Evolutionary conservation across 2,797 vertebrate genomes (phyloP), one percentile per base, ranked within the genome.

Genomic region (Lepidocolaptes lacrymiger): DNA sequence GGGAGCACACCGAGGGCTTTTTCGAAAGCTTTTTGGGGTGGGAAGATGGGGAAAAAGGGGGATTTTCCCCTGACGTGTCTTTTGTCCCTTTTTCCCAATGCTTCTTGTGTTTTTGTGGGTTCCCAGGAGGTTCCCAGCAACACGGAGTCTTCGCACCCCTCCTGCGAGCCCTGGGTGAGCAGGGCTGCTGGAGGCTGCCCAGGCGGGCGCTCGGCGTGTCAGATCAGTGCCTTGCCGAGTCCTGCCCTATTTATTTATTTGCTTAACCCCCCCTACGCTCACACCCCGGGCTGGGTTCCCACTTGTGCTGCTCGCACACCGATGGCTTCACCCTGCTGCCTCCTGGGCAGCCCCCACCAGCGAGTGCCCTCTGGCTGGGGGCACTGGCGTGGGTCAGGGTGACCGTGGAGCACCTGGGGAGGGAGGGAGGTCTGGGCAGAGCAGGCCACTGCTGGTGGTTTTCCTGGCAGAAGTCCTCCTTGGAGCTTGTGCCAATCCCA

Each of bases 181-280:
- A 13, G 85, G 71, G 56, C 78, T 0, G 32, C 62, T 88, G 69
- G 75, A 82, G 89, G 88, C 75, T 82, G 86, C 93, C 79, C 93
- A 52, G 4, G 71, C 6, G 28, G 85, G 78, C 0, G 14, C 90
- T 90, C 1, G 1, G 59, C 18, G 3, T 89, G 94, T 72, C 77
- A 24, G 74, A 68, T 88, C 55, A 12, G 75, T 80, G 69, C 85
- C 93, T 83, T 12, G 17, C 71, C 2, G 21, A 85, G 91, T 88
- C 77, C 85, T 94, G 62, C 90, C 67, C 59, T 81, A 43, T 91
- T 83, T 93, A 83, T 89, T 89, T 94, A 85, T 90, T 95, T 93
- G 68, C 55, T 86, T 91, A 85, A 56, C 73, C 41, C 46, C 62
- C 27, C 14, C 21, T 2, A 36, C 21, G 1, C 10, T 3, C 71